Evolutionary conservation across 2,113 vertebrate genomes (phyloP), one percentile per base, ranked within the genome.

Genomic region (Catagonus wagneri): DNA sequence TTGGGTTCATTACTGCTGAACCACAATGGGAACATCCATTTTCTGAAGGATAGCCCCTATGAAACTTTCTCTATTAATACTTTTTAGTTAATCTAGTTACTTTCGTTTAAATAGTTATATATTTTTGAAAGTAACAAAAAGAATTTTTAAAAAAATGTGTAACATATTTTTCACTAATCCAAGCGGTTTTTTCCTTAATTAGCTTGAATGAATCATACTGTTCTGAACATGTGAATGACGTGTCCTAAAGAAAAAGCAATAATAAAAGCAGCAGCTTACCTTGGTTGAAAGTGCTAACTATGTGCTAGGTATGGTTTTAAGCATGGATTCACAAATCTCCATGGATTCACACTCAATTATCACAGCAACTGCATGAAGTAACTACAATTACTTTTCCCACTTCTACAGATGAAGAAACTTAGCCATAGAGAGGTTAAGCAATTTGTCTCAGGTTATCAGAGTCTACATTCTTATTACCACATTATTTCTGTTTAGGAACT

Each of bases 101-200:
- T 76, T 75, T 75, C 60, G 3, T 84, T 63, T 85, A 71, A 96
- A 91, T 91, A 76, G 2, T n/a, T 85, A 0, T 65, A 81, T 74
- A 71, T 50, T 93, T 95, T 94, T 60, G 16, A 89, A 94, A 89
- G 52, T 89, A 89, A 78, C 27, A 56, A 50, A 60, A 74, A 79
- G 22, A 12, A 74, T 91, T 90, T 34, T 1, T 34, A 23, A 36
- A 58, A 52, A 92, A 86, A 25, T 63, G 60, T 65, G 22, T 36
- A 83, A 79, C 90, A 27, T 29, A 44, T 14, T 69, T 95, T 86
- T 60, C 32, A 76, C n/a, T 61, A 90, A 94, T 89, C 86, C 50
- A 60, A 89, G 20, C 22, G 86, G 16, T 71, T 68, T 65, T 93
- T 95, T 87, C 39, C 32, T 93, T 81, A 89, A 87, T 97, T 50